A percentile compares a stretch with the other conserved stretches of the same genome.
Conservation (phyloP, 2,113 vertebrate species). For the Alectura lathami region DNA sequence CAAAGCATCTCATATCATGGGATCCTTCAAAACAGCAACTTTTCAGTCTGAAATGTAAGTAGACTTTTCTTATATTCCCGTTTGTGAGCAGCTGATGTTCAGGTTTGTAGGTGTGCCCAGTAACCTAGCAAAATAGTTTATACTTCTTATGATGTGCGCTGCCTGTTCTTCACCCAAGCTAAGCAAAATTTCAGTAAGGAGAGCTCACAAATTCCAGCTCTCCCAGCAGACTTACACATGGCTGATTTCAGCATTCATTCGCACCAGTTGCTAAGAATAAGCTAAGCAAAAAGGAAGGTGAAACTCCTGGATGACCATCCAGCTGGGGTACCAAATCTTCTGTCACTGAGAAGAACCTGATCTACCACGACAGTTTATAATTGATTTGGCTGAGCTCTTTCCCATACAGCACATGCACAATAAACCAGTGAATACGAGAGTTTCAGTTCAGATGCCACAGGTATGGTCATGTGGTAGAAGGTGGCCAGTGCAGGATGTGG, state of each 20-base stretch:
- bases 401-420: neutral
- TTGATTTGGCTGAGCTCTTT: neutral
- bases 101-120: neutral
- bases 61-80: neutral
- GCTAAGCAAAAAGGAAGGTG: neutral
- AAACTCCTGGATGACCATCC: neutral
- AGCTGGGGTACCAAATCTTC: neutral
- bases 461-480: neutral
- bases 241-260: neutral
- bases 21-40: neutral
- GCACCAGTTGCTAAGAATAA: neutral
- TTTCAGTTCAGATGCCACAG: neutral
- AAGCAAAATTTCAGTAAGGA: neutral
- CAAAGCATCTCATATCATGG: neutral
- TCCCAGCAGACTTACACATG: neutral
- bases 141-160: neutral
- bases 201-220: neutral
- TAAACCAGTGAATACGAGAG: neutral
- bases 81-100: neutral
- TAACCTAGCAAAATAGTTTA: neutral
- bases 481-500: neutral
- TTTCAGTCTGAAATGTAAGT: neutral
- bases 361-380: neutral
- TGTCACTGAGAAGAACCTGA: neutral
- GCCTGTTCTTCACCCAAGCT: neutral